Evolutionary conservation across 2,888 invertebrate species (phyloP).

Genomic region (Unio pictorum): DNA sequence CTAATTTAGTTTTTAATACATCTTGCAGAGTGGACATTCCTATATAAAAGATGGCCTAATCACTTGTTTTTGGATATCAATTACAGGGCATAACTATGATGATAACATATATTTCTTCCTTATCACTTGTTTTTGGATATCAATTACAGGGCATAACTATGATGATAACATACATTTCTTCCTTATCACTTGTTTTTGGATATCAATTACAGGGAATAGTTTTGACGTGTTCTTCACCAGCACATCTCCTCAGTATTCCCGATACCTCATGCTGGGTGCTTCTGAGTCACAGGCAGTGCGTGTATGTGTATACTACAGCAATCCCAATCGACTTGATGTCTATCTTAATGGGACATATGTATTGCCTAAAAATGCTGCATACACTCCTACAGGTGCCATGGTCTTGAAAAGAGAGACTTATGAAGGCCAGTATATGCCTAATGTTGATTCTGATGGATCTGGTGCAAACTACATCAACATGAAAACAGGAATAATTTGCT

Average conservation of each 20-base stretch:
- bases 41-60: too few species aligned
- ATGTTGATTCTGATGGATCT: constrained; percentile 15
- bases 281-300: constrained; percentile 42
- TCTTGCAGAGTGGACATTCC: too few species aligned
- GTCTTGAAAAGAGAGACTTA: too few species aligned
- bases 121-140: too few species aligned
- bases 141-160: too few species aligned
- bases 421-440: too few species aligned
- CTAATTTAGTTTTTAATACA: too few species aligned
- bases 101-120: too few species aligned
- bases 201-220: constrained; percentile 41
- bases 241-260: constrained; percentile 54
- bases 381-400: too few species aligned
- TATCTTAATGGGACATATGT: constrained; percentile 38
- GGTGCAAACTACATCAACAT: constrained; percentile 60
- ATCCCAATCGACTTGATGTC: constrained; percentile 53
- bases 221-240: constrained; percentile 59
- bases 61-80: too few species aligned
- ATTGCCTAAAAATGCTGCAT: constrained; percentile 43
- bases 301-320: constrained; percentile 51
- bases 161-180: too few species aligned
- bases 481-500: constrained; percentile 36
- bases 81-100: constrained; percentile 39
- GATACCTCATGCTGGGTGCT: constrained; percentile 57
- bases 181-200: too few species aligned